These are phyloP conservation scores for Epizoanthus ramosus DNA, from an alignment of 92 coral and sea anemone species.

Conservation along the genomic window DNA sequence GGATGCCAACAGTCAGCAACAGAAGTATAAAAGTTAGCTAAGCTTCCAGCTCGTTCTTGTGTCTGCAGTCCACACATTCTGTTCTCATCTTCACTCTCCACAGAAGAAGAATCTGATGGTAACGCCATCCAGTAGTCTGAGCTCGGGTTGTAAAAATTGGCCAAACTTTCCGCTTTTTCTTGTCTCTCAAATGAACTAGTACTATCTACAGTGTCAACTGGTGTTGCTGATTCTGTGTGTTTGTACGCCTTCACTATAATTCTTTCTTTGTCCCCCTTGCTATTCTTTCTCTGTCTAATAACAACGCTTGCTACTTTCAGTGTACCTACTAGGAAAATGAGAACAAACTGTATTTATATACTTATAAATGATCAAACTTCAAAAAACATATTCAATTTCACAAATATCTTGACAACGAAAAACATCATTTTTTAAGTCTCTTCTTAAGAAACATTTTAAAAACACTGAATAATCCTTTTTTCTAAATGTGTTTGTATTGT, in stretches of 20 bases:
- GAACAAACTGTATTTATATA: too few relatives aligned
- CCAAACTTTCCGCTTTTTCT: not conserved
- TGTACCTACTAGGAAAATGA: not conserved
- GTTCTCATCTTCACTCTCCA: not conserved
- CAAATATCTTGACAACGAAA: too few relatives aligned
- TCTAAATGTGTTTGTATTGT: too few relatives aligned
- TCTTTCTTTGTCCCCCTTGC: not conserved
- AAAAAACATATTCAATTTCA: too few relatives aligned
- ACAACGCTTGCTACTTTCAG: not conserved
- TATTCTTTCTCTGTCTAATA: slow-evolving; percentile 8
- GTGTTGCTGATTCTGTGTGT: not conserved
- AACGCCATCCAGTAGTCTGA: not conserved
- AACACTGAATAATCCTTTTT: too few relatives aligned
- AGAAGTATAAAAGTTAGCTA: too few relatives aligned
- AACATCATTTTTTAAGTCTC: too few relatives aligned
- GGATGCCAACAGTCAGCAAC: too few relatives aligned
- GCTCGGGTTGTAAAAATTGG: not conserved
- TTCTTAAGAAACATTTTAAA: too few relatives aligned
- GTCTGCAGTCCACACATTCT: not conserved
- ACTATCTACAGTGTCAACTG: slow-evolving; percentile 10
- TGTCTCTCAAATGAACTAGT: not conserved
- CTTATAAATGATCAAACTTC: too few relatives aligned
- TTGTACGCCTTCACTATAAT: not conserved
- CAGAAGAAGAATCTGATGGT: not conserved
- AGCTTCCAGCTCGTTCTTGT: slow-evolving; percentile 16